phyloP scores from a whole-genome alignment of 2,797 vertebrate species.

The Lutjanus argentimaculatus region DNA sequence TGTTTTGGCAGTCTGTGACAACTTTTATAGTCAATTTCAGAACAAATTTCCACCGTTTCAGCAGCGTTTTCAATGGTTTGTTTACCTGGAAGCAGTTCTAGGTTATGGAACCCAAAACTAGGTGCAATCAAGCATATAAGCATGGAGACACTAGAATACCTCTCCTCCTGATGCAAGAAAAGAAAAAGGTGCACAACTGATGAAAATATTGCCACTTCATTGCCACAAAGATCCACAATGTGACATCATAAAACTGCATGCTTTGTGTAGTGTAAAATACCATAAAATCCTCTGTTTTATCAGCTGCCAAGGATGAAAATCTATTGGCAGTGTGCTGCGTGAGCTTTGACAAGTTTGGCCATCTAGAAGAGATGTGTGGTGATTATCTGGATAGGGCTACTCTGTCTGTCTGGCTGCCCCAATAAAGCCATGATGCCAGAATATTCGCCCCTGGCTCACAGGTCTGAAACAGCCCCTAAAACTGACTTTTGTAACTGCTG shows the following conservation, averaged over 20 bases:
- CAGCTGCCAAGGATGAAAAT: constrained; percentile 77
- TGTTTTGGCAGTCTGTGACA: background rate
- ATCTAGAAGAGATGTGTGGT: constrained; percentile 80
- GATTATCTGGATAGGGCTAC: constrained; percentile 80
- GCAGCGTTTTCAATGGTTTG: background rate
- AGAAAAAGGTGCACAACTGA: constrained; percentile 32
- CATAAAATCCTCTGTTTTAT: constrained; percentile 76
- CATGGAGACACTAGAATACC: background rate
- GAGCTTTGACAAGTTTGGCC: constrained; percentile 80
- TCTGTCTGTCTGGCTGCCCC: constrained; percentile 77
- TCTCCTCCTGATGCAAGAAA: constrained; percentile 27
- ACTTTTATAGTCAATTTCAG: background rate
- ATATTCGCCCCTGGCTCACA: constrained; percentile 70
- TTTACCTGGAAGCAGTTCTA: background rate
- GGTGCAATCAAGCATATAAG: constrained; percentile 2
- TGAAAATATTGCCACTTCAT: constrained; percentile 52
- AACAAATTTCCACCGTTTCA: constrained; percentile 2
- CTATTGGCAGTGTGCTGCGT: constrained; percentile 70
- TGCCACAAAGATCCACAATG: constrained; percentile 51
- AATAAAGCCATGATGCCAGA: constrained; percentile 71
- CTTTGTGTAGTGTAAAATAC: constrained; percentile 68
- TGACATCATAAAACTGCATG: constrained; percentile 66
- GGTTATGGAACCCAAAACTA: constrained; percentile 5
- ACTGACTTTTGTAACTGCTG: constrained; percentile 66
- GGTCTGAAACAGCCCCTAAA: constrained; percentile 70